Evolutionary conservation across 2,113 vertebrate genomes (phyloP), one percentile per base, ranked within the genome.

Genomic region (Microcebus jonahi): DNA sequence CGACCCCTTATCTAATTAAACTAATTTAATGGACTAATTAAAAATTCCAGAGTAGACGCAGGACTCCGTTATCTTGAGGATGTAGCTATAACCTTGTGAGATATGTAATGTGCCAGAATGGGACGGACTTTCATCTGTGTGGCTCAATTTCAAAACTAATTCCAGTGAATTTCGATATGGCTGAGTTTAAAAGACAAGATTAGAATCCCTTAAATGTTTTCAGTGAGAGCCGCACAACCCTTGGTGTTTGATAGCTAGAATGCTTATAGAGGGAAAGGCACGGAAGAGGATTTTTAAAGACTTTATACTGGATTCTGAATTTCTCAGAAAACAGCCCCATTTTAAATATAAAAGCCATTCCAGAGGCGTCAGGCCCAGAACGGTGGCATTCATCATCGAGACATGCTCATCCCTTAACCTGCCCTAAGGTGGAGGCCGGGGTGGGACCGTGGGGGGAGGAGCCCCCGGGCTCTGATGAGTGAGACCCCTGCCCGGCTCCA

Each of bases 261-360:
- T 27, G 70, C 53, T 63, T 57, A 57, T 6, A 36, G 31, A 89
- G 5, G 20, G 42, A 81, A 25, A n/a, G 15, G 4, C 36, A 53
- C 3, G 2, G 5, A 86, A 50, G 0, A 18, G 3, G 53, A 90
- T 29, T 23, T 63, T 80, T 63, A 70, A 81, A 36, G 2, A 1
- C 6, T 13, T 80, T 34, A 5, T 21, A 68, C 1, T 48, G 34
- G 21, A 63, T 36, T 83, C n/a, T 61, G 36, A 90, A 42, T 90
- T 80, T 83, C 75, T 80, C 88, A 61, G 6, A 87, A 42, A 20
- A 59, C n/a, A 89, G 29, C 3, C 1, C 21, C 18, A 57, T 77
- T 91, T 81, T 73, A 86, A 77, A 71, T 31, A 71, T 29, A 88
- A 83, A 91, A 34, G 50, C 17, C 25, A 71, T 65, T 20, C 50